Evolutionary conservation across 2,888 invertebrate species (phyloP), one percentile per base, ranked within the genome.

Genomic region (Bellardia bayeri): DNA sequence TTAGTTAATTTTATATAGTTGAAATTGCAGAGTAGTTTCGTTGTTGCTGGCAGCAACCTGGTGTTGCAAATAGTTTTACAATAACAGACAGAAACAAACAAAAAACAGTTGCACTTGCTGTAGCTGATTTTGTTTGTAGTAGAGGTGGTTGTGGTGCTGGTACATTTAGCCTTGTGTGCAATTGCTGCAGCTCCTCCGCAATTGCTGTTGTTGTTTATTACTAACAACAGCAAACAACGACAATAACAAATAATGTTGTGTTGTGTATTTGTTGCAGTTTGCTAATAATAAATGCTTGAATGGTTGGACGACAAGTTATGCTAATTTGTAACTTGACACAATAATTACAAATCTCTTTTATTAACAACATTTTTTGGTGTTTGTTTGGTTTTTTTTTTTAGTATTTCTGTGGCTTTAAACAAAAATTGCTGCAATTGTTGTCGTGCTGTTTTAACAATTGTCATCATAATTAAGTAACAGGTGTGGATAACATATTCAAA

Each of bases 291-390:
- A 87, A 87, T 85, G 87, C 69, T 78, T 88, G 82, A 85, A 82
- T 82, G 82, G 88, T 88, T 83, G 88, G 83, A 86, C 88, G 86
- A 86, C 88, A 86, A 82, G 88, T 88, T 88, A 88, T 88, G 88
- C 85, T 88, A 88, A 88, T 88, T 88, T 88, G 84, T 85, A 85
- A 88, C 85, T 88, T 88, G 87, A 88, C 88, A 88, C 88, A 87
- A 88, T 88, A 88, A 88, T 88, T 88, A 88, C 87, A 83, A 84
- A 86, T 81, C 86, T 85, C 75, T 87, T 84, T 79, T 84, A 78
- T 80, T 61, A 79, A 63, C 56, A 23, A 58, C 16, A 11, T 5
- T 9, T 51, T 79, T 58, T 72, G n/a, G n/a, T n/a, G n/a, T 79
- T 40, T 8, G 13, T 30, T 86, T 9, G 14, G 66, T 76, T 42